phyloP scores from a whole-genome alignment of 2,113 vertebrate genomes.

The Megatriorchis doriae region DNA sequence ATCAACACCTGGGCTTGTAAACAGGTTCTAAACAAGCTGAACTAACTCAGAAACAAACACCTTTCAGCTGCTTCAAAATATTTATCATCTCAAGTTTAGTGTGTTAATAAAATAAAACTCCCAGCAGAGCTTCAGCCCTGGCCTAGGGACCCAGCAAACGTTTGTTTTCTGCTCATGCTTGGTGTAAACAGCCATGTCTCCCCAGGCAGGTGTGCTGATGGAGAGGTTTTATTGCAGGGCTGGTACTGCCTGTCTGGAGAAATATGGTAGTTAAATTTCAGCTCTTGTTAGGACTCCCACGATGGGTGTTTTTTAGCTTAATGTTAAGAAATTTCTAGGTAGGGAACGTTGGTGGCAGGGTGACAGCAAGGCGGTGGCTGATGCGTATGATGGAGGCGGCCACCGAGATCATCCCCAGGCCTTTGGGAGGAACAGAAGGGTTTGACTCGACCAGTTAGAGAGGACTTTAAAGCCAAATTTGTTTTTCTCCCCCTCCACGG shows the following conservation, averaged over 20 bases:
- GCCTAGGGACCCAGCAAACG: background rate
- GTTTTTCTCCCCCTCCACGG: background rate
- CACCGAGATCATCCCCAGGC: fast-evolving
- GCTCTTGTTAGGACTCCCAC: background rate
- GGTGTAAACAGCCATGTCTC: background rate
- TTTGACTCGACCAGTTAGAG: background rate
- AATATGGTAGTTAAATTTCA: background rate
- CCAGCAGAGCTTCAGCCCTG: background rate
- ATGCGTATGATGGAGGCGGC: background rate
- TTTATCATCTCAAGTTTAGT: background rate
- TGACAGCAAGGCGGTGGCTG: background rate
- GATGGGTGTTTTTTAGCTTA: background rate
- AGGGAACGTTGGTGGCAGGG: fast-evolving
- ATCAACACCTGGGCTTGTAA: background rate
- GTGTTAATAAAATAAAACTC: background rate
- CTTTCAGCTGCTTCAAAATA: background rate
- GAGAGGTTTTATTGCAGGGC: fast-evolving
- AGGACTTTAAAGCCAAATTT: background rate
- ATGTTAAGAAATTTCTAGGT: background rate
- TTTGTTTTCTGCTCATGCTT: background rate
- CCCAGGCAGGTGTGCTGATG: background rate
- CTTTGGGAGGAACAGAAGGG: fast-evolving
- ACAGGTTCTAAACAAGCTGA: background rate
- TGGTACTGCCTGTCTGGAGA: background rate
- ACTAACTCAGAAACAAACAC: background rate